Evolutionary conservation across 2,113 vertebrate species (phyloP).

Genomic region (Archilochus colubris): DNA sequence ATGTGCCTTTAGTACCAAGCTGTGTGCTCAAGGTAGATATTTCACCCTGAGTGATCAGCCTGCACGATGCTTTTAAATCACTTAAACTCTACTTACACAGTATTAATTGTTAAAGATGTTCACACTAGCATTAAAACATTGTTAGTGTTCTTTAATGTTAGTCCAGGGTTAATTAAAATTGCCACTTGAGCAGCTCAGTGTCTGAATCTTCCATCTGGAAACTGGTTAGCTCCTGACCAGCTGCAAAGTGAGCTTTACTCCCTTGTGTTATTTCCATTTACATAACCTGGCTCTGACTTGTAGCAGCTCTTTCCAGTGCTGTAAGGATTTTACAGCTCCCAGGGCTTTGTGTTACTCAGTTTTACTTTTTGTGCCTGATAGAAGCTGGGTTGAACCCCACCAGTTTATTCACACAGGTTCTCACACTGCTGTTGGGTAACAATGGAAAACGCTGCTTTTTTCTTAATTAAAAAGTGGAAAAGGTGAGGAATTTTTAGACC

Average conservation of each 20-base stretch:
- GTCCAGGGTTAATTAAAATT: not conserved
- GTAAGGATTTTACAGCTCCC: not conserved
- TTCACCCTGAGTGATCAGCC: not conserved
- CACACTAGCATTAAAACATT: not conserved
- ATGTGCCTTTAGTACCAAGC: not conserved
- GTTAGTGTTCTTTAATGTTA: not conserved
- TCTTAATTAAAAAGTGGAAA: not conserved
- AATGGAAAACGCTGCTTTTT: not conserved
- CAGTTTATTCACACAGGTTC: not conserved
- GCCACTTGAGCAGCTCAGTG: not conserved
- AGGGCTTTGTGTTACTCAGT: not conserved
- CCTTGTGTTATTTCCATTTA: not conserved
- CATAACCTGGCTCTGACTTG: not conserved
- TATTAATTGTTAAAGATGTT: conserved; percentile 47
- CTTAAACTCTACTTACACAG: conserved; percentile 1
- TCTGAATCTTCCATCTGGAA: not conserved
- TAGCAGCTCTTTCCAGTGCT: not conserved
- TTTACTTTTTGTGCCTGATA: not conserved
- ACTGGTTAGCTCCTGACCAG: not conserved
- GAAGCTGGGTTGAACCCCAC: not conserved
- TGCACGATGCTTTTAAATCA: conserved; percentile 6
- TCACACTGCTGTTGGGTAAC: not conserved
- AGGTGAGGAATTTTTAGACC: not conserved
- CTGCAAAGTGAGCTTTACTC: not conserved
- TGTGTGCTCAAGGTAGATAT: not conserved